Base-by-base conservation (phyloP, 2,888 invertebrate species). In the Rugalucina vietnamica region DNA sequence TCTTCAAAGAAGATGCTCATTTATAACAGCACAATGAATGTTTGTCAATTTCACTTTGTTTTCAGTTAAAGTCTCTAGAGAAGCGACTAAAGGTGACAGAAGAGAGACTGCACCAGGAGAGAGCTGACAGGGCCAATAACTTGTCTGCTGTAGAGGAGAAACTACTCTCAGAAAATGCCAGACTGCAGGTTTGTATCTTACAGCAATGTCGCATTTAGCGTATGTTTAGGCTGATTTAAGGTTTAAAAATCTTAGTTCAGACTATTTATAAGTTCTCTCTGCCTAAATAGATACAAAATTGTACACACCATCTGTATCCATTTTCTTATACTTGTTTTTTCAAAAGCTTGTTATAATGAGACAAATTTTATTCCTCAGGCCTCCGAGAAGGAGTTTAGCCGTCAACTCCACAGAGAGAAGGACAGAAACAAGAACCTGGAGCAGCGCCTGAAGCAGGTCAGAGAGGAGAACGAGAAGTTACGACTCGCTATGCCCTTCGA, bases 101-200 rank as follows among this genome's bases (percentile, higher is more conserved):
- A 82, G 94, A 94, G 50, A 84, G 93, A 12, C 90, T 94, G 21
- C 90, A 92, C 65, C 93, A 93, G 79, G 93, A 94, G 86, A 86
- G 93, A 57, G 90, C 93, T 29, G 93, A 94, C 88, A 85, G 93
- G 12, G 93, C 93, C 43, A 92, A 90, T 57, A 94, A 92, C 82
- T 87, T 94, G 69, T 94, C 94, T 3, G 89, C 92, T 54, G 91
- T 93, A n/a, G 94, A 94, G 85, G 94, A 94, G 69, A 94, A 94
- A 88, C 91, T 94, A 5, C 79, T 94, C 57, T 90, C 91, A 36
- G 94, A 94, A 29, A 94, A 94, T 85, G 93, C 94, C 29, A 90
- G 91, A 77, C 85, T 94, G 65, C 93, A 94, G 93, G 94, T 94
- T 73, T 36, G 70, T n/a, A 36, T 14, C n/a, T 76, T n/a, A n/a